phyloP scores from a whole-genome alignment of 2,888 invertebrate species.

The Autographa gamma region DNA sequence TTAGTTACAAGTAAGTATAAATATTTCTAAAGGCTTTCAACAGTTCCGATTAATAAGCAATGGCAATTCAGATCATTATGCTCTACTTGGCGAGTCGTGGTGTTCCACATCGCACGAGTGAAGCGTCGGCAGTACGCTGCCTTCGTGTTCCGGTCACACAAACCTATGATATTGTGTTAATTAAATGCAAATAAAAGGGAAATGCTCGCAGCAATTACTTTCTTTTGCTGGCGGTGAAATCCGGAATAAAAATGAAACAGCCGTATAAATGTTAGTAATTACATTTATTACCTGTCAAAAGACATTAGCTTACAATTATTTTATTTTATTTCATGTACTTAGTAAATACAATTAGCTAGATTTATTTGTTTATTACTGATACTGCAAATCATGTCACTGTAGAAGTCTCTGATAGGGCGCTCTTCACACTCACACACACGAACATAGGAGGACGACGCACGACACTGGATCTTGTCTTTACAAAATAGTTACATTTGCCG shows the following conservation, averaged over 20 bases:
- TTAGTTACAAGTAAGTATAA: neutral
- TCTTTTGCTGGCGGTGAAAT: constrained; percentile 43
- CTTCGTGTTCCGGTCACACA: constrained; percentile 36
- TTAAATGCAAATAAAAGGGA: constrained; percentile 56
- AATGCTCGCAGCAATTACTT: constrained; percentile 45
- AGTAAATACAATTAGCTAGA: constrained; percentile 89
- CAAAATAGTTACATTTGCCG: constrained; percentile 79
- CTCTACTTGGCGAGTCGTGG: neutral
- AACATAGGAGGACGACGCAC: constrained; percentile 79
- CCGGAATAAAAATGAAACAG: constrained; percentile 59
- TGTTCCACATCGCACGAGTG: constrained; percentile 9
- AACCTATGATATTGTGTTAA: constrained; percentile 51
- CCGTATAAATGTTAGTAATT: constrained; percentile 80
- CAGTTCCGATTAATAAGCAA: neutral
- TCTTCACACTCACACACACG: constrained; percentile 79
- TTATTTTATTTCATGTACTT: constrained; percentile 83
- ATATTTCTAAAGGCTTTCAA: neutral
- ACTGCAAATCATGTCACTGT: constrained; percentile 75
- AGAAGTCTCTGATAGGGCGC: constrained; percentile 77
- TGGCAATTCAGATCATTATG: constrained; percentile 3
- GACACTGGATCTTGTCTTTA: constrained; percentile 63
- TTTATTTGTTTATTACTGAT: constrained; percentile 71
- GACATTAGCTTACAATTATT: constrained; percentile 85
- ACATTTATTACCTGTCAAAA: constrained; percentile 88
- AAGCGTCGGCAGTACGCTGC: neutral